Evolutionary conservation across 2,888 invertebrate genomes (phyloP).

Genomic region (Nematopogon swammerdamellus): DNA sequence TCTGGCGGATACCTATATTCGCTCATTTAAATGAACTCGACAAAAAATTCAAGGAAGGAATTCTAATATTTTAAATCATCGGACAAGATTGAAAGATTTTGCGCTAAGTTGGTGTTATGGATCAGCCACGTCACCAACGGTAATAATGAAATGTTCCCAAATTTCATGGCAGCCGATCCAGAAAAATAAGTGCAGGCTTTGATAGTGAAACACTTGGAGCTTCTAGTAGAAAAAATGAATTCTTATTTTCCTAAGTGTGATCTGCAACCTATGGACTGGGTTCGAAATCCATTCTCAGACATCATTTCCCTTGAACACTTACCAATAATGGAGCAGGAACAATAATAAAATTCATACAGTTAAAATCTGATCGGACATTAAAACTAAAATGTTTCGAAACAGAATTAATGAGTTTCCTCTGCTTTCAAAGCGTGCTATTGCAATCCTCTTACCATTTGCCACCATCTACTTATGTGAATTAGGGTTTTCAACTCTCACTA

Average conservation of each 20-base stretch:
- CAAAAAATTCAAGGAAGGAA: constrained; percentile 12
- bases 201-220: constrained; percentile 8
- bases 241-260: constrained; percentile 8
- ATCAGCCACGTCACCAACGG: constrained; percentile 11
- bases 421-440: too few relatives aligned
- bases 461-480: constrained; percentile 10
- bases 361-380: constrained; percentile 9
- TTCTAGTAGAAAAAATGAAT: constrained; percentile 3
- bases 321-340: constrained; percentile 10
- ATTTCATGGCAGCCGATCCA: constrained; percentile 12
- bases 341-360: constrained; percentile 7
- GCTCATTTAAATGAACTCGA: constrained; percentile 11
- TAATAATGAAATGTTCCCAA: constrained; percentile 13
- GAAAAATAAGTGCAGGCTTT: constrained; percentile 11
- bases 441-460: constrained; percentile 5
- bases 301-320: constrained; percentile 8
- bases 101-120: constrained; percentile 11
- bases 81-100: constrained; percentile 10
- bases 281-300: constrained; percentile 8
- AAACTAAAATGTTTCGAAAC: constrained; percentile 10
- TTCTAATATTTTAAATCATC: constrained; percentile 12
- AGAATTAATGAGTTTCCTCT: constrained; percentile 5
- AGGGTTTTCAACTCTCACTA: constrained; percentile 11
- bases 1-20: constrained; percentile 12
- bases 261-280: constrained; percentile 7